Conservation (phyloP, 2,888 invertebrate genomes). For the Polyommatus icarus region DNA sequence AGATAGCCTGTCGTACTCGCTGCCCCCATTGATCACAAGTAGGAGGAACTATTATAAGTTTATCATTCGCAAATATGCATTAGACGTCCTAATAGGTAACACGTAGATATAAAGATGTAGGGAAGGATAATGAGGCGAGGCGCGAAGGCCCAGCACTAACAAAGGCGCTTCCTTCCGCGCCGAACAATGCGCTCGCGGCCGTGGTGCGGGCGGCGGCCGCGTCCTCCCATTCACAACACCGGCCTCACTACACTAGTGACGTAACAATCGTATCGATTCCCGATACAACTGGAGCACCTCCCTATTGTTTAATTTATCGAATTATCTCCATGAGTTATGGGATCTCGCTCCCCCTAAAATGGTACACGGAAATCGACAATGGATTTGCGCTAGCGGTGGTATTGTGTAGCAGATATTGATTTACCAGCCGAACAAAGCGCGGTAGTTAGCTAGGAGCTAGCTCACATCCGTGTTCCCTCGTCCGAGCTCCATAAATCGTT, state of each 20-base stretch:
- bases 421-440: background rate
- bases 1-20: no score
- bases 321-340: conserved; percentile 25
- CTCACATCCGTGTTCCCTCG: background rate
- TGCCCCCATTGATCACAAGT: no score
- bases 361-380: conserved; percentile 23
- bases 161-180: conserved; percentile 67
- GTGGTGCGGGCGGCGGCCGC: background rate
- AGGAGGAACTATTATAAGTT: background rate
- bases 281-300: conserved; percentile 38
- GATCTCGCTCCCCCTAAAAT: conserved; percentile 2
- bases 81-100: background rate
- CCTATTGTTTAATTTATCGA: conserved; percentile 33
- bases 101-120: background rate
- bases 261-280: conserved; percentile 41
- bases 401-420: background rate
- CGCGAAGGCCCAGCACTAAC: background rate
- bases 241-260: conserved; percentile 35
- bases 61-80: background rate
- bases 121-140: background rate
- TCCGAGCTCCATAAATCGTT: background rate
- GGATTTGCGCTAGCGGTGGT: background rate
- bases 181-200: conserved; percentile 61
- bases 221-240: conserved; percentile 67
- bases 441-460: background rate